Evolutionary conservation across 2,888 invertebrate genomes (phyloP), one percentile per base, ranked within the genome.

Genomic region (Caenorhabditis sp.): DNA sequence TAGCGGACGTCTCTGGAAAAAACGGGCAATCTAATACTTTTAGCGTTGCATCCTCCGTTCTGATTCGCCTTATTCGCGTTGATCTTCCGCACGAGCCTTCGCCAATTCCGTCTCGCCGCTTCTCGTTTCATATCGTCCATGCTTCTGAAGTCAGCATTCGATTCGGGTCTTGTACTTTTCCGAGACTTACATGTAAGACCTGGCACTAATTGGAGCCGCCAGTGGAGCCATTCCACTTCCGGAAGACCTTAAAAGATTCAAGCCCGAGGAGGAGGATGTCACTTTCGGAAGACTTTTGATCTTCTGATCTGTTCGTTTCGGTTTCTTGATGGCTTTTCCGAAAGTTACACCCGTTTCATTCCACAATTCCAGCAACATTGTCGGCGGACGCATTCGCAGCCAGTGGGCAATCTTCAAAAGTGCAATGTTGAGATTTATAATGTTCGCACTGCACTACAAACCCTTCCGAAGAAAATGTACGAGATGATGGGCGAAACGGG

Each of bases 401-500:
- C 85, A 87, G 11, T 79, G 81, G 15, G 87, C 85, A 8, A 82
- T 80, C 79, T 78, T n/a, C n/a, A n/a, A n/a, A 37, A 62, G 70
- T 24, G n/a, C 20, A 13, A 50, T 32, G 5, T 35, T 48, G 2
- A 8, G n/a, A n/a, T n/a, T n/a, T 13, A 22, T 24, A n/a, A 17
- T 8, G 4, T n/a, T 37, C 0, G 9, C 3, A 17, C n/a, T n/a
- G 6, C 9, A 43, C 41, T 7, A 11, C 66, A 26, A 17, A 80
- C 82, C 62, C 87, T 88, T 35, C 85, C 85, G 70, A 88, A 88
- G 78, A 88, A 88, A 9, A 88, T 80, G 58, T 66, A 88, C 7
- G 84, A 75, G 22, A 88, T 79, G 30, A 88, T 66, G 1, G 88
- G 87, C 11, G 88, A 83, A 22, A 88, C 86, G 3, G 88, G 87